These are phyloP conservation scores for Oncorhynchus gorbuscha DNA, from an alignment of 2,113 vertebrate species.

Conservation along the genomic window DNA sequence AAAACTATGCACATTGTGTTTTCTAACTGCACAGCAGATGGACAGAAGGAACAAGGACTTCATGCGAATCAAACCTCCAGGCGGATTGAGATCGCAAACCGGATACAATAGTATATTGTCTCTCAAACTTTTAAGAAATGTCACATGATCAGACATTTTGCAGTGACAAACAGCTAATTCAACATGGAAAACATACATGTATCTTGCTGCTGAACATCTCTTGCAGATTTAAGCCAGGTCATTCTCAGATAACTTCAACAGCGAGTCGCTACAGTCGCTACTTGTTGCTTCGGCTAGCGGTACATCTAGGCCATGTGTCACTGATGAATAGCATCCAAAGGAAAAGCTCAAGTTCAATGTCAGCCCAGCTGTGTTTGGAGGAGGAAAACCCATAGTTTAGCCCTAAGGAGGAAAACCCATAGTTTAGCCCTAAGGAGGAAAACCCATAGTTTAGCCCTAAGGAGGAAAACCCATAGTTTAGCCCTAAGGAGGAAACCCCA, in stretches of 20 bases:
- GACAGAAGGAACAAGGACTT: background rate
- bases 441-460: constrained; percentile 37
- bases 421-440: constrained; percentile 34
- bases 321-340: constrained; percentile 18
- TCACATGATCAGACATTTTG: no score
- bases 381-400: constrained; percentile 45
- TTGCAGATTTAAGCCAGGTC: no score
- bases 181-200: no score
- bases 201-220: no score
- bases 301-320: background rate
- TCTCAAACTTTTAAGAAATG: no score
- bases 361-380: constrained; percentile 40
- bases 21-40: background rate
- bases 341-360: constrained; percentile 29
- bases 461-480: constrained; percentile 48
- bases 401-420: constrained; percentile 51
- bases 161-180: no score
- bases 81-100: background rate
- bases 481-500: constrained; percentile 47
- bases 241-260: no score
- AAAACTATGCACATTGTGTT: background rate
- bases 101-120: no score
- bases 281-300: no score
- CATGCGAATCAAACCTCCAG: background rate
- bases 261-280: no score